A percentile compares a stretch with the other conserved stretches of the same genome.
Conservation (phyloP, 2,888 invertebrate species). For the Netelia fuscicornis region DNA sequence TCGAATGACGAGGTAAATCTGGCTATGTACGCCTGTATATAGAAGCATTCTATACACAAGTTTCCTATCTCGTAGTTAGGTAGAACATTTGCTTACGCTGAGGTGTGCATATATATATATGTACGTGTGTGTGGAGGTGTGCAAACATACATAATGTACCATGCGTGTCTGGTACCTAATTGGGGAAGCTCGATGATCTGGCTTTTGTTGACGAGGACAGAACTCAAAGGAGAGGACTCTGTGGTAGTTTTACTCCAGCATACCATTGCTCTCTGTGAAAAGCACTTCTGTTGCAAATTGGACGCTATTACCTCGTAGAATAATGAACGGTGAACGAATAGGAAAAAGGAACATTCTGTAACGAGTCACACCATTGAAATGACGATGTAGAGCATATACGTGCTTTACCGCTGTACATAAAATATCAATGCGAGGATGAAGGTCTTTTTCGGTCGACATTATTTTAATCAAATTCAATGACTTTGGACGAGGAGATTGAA, state of each 20-base stretch:
- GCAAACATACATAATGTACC: background rate
- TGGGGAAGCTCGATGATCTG: background rate
- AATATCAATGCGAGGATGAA: no score
- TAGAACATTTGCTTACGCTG: no score
- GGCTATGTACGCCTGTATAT: conserved; percentile 1
- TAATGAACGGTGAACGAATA: background rate
- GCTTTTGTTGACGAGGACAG: conserved; percentile 8
- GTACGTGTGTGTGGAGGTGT: no score
- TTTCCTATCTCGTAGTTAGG: background rate
- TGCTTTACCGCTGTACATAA: no score
- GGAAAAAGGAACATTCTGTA: background rate
- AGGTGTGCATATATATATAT: no score
- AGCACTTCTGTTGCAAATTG: conserved; percentile 11
- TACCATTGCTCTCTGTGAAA: background rate
- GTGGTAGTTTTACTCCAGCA: background rate
- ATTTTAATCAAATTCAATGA: no score
- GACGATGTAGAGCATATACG: no score
- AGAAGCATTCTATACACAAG: conserved; percentile 2
- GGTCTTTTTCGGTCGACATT: no score
- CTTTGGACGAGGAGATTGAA: no score
- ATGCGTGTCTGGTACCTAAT: conserved; percentile 1
- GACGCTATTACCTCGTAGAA: background rate
- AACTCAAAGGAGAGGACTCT: conserved; percentile 41
- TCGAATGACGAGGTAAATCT: conserved; percentile 22
- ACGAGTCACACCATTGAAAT: no score